phyloP scores from a whole-genome alignment of 2,888 invertebrate species.

The Opisthograptis luteolata region DNA sequence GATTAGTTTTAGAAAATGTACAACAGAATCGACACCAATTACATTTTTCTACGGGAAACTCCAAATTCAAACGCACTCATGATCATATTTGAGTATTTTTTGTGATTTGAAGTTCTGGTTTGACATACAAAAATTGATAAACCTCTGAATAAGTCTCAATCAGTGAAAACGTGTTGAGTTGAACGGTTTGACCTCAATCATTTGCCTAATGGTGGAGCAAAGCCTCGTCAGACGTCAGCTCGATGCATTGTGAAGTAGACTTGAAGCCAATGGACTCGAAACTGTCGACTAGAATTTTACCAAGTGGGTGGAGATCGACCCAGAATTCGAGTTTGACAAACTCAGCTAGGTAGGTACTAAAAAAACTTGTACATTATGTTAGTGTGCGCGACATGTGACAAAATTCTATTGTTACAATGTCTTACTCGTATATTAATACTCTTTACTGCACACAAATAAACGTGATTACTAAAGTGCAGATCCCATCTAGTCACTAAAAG shows the following conservation, averaged over 20 bases:
- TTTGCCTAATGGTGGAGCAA: conserved; percentile 20
- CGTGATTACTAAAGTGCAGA: no score
- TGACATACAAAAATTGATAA: conserved; percentile 2
- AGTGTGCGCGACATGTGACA: conserved; percentile 1
- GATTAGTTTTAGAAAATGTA: no score
- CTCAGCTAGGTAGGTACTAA: conserved; percentile 10
- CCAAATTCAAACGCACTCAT: no score
- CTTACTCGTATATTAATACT: background rate
- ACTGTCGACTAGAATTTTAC: conserved; percentile 26
- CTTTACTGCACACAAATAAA: no score
- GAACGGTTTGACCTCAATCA: conserved; percentile 33
- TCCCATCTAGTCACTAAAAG: no score
- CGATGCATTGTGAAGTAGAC: conserved; percentile 16
- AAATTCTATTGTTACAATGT: conserved; percentile 8
- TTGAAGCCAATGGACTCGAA: conserved; percentile 31
- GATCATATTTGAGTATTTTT: no score
- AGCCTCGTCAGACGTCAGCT: conserved; percentile 21
- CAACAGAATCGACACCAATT: no score
- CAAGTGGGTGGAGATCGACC: conserved; percentile 37
- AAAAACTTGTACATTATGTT: conserved; percentile 9
- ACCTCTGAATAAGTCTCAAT: conserved; percentile 18
- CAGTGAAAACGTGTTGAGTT: conserved; percentile 21
- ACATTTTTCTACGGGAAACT: no score
- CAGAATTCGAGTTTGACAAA: conserved; percentile 26
- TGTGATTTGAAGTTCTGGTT: no score